phyloP scores from a whole-genome alignment of 2,888 invertebrate species.

The Embidobia sp. region DNA sequence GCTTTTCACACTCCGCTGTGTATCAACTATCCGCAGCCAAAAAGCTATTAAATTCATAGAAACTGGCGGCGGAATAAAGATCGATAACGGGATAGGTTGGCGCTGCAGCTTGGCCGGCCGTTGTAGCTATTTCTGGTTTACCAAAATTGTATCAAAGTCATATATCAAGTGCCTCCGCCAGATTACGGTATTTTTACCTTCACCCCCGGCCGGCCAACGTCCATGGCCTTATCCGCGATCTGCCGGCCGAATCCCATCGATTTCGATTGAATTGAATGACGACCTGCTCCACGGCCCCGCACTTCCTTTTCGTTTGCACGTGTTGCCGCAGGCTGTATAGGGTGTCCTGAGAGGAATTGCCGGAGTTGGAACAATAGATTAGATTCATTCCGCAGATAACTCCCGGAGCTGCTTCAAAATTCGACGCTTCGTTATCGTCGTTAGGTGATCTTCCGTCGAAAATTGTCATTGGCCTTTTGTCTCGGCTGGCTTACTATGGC shows the following conservation, averaged over 20 bases:
- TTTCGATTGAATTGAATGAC: slow-evolving; percentile 62
- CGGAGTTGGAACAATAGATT: slow-evolving; percentile 18
- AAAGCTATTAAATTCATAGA: slow-evolving; percentile 64
- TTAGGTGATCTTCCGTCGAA: too few relatives aligned
- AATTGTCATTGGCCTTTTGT: too few relatives aligned
- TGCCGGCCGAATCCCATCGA: slow-evolving; percentile 41
- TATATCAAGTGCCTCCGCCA: slow-evolving; percentile 48
- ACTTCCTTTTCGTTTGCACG: slow-evolving; percentile 40
- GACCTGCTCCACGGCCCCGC: slow-evolving; percentile 29
- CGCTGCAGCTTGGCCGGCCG: slow-evolving; percentile 17
- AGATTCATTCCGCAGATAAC: slow-evolving; percentile 21
- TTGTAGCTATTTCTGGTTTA: slow-evolving; percentile 52
- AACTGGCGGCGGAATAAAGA: slow-evolving; percentile 50
- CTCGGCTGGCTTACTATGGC: too few relatives aligned
- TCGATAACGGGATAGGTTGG: slow-evolving; percentile 47
- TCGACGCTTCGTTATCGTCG: neutral
- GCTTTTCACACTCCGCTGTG: slow-evolving; percentile 53
- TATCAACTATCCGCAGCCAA: slow-evolving; percentile 47
- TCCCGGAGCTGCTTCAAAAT: neutral
- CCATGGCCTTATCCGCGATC: slow-evolving; percentile 51
- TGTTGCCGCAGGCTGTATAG: slow-evolving; percentile 16
- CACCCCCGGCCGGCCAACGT: slow-evolving; percentile 23
- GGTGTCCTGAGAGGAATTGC: slow-evolving; percentile 15
- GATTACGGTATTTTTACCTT: slow-evolving; percentile 55
- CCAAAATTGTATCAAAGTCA: slow-evolving; percentile 58